phyloP scores from a whole-genome alignment of 2,888 invertebrate genomes.

The Tortrix viridana region DNA sequence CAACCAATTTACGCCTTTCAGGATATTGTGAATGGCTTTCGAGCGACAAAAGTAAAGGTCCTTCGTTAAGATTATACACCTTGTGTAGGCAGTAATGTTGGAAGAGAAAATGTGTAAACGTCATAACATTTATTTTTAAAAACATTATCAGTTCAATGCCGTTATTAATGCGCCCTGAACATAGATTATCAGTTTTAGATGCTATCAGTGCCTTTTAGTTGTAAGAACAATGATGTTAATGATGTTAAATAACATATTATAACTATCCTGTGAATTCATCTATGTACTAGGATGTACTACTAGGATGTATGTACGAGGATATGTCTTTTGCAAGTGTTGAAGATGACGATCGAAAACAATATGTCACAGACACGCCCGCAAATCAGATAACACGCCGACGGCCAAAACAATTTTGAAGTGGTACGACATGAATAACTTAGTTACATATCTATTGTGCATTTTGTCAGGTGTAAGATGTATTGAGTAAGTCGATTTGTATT shows the following conservation, averaged over 20 bases:
- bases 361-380: slow-evolving; percentile 66
- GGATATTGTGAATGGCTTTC: slow-evolving; percentile 38
- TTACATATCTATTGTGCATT: slow-evolving; percentile 24
- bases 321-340: slow-evolving; percentile 44
- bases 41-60: slow-evolving; percentile 27
- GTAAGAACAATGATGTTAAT: not conserved
- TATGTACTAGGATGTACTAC: too few relatives aligned
- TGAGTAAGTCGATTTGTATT: slow-evolving; percentile 33
- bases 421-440: slow-evolving; percentile 57
- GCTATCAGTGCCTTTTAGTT: not conserved
- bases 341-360: slow-evolving; percentile 59
- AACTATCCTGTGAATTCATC: slow-evolving; percentile 15
- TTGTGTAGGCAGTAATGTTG: slow-evolving; percentile 21
- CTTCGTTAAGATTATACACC: slow-evolving; percentile 8
- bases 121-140: not conserved
- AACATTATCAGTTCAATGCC: too few relatives aligned
- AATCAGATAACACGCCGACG: slow-evolving; percentile 59
- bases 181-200: not conserved
- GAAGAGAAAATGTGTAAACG: slow-evolving; percentile 2
- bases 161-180: too few relatives aligned
- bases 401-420: slow-evolving; percentile 62
- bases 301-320: too few relatives aligned
- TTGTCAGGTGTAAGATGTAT: slow-evolving; percentile 23
- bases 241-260: not conserved
- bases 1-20: slow-evolving; percentile 27